Percentiles rank a stretch among this genome's conserved stretches.
phyloP scores from a whole-genome alignment of 2,888 invertebrate species.

The Melipona beecheii region DNA sequence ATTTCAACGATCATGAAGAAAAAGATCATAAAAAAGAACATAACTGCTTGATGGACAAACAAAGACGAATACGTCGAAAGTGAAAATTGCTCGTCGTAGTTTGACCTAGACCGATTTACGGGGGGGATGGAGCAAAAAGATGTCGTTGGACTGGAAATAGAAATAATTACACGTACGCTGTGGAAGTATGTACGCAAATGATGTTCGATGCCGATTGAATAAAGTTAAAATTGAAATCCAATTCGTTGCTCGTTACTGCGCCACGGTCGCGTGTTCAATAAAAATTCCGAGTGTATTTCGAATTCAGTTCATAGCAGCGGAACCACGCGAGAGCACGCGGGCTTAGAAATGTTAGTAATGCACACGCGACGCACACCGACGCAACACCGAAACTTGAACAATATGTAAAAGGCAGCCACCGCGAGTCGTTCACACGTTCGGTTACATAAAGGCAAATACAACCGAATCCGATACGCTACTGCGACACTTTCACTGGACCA shows the following conservation, averaged over 20 bases:
- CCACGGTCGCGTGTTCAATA: background rate
- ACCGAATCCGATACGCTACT: conserved; percentile 39
- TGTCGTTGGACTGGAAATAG: background rate
- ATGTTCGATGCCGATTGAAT: conserved; percentile 6
- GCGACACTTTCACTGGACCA: conserved; percentile 68
- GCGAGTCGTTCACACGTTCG: conserved; percentile 39
- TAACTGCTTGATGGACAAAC: background rate
- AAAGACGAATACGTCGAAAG: background rate
- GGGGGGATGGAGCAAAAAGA: background rate
- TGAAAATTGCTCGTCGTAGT: background rate
- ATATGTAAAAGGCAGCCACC: conserved; percentile 6
- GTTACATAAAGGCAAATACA: conserved; percentile 63
- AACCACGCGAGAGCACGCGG: background rate
- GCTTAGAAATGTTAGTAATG: background rate
- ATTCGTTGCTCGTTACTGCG: background rate
- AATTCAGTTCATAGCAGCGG: background rate
- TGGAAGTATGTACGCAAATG: background rate
- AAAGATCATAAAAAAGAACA: background rate
- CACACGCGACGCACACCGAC: conserved; percentile 8
- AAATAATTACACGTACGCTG: background rate
- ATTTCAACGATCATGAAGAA: background rate
- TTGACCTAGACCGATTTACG: background rate
- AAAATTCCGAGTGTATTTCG: background rate
- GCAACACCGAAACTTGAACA: conserved; percentile 3
- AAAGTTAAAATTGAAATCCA: conserved; percentile 15